Evolutionary conservation across 2,888 invertebrate genomes (phyloP).

Genomic region (Hypselothyrea guttata): DNA sequence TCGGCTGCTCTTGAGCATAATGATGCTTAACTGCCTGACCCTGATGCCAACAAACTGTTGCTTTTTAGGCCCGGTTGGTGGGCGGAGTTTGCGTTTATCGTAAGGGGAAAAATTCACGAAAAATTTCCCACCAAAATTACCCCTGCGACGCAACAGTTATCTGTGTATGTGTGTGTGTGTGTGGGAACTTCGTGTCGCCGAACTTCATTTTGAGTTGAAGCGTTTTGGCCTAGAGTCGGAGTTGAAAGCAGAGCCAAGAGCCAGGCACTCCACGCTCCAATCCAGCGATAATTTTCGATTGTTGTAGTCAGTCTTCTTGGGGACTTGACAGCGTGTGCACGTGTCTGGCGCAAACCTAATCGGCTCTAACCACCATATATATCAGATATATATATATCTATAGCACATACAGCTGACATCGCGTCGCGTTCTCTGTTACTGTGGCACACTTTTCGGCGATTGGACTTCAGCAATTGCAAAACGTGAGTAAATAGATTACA

Average conservation of each 20-base stretch:
- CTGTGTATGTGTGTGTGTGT: slow-evolving; percentile 7
- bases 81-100: slow-evolving; percentile 28
- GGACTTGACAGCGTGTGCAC: slow-evolving; percentile 72
- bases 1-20: neutral
- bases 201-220: slow-evolving; percentile 57
- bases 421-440: slow-evolving; percentile 15
- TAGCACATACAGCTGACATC: slow-evolving; percentile 15
- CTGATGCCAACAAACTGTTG: slow-evolving; percentile 74
- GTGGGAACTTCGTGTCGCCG: slow-evolving; percentile 52
- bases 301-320: slow-evolving; percentile 59
- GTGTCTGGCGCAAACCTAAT: slow-evolving; percentile 35
- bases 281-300: slow-evolving; percentile 21
- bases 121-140: slow-evolving; percentile 39
- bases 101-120: slow-evolving; percentile 34
- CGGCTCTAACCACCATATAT: slow-evolving; percentile 7
- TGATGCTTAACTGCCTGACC: slow-evolving; percentile 41
- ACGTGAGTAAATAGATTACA: slow-evolving; percentile 53
- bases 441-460: slow-evolving; percentile 22
- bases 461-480: slow-evolving; percentile 33
- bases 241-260: slow-evolving; percentile 12
- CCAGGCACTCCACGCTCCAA: neutral
- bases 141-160: slow-evolving; percentile 51
- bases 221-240: slow-evolving; percentile 14
- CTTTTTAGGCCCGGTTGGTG: slow-evolving; percentile 39
- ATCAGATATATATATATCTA: slow-evolving; percentile 6